These are phyloP conservation scores for Paramisgurnus dabryanus DNA, from an alignment of 2,113 vertebrate species.

Conservation along the genomic window DNA sequence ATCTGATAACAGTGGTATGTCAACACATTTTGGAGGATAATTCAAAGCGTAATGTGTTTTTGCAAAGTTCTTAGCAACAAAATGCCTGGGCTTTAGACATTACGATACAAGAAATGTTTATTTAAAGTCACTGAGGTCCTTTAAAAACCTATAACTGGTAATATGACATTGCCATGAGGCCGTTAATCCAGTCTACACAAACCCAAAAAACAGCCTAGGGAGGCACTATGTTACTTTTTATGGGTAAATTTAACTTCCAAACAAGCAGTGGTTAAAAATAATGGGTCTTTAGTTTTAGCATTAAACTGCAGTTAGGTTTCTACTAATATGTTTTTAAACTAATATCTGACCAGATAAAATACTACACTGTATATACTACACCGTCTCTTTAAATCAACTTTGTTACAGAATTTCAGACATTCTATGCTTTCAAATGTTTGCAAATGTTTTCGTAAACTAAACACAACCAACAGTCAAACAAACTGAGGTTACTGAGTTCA, in stretches of 20 bases:
- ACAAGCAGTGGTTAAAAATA: background rate
- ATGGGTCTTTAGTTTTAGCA: background rate
- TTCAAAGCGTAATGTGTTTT: background rate
- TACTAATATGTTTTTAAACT: too few relatives aligned
- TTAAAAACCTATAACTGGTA: background rate
- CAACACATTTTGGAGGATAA: background rate
- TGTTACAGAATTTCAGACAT: background rate
- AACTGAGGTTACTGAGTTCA: background rate
- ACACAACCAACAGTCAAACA: background rate
- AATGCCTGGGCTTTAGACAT: background rate
- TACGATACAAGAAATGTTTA: constrained; percentile 12
- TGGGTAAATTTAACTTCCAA: constrained; percentile 11
- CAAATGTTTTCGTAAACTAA: background rate
- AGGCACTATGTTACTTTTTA: background rate
- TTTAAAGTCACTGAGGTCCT: background rate
- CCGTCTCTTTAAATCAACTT: background rate
- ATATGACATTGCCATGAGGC: background rate
- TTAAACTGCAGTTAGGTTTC: background rate
- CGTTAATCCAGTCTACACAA: background rate
- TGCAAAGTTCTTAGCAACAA: background rate
- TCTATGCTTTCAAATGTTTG: background rate
- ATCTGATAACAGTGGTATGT: constrained; percentile 26
- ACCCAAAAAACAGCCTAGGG: background rate
- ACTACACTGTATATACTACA: background rate
- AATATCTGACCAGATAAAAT: too few relatives aligned